A percentile compares a stretch with the other conserved stretches of the same genome.
These are phyloP conservation scores for Jacana jacana DNA, from an alignment of 2,113 vertebrate genomes.

Conservation along the genomic window DNA sequence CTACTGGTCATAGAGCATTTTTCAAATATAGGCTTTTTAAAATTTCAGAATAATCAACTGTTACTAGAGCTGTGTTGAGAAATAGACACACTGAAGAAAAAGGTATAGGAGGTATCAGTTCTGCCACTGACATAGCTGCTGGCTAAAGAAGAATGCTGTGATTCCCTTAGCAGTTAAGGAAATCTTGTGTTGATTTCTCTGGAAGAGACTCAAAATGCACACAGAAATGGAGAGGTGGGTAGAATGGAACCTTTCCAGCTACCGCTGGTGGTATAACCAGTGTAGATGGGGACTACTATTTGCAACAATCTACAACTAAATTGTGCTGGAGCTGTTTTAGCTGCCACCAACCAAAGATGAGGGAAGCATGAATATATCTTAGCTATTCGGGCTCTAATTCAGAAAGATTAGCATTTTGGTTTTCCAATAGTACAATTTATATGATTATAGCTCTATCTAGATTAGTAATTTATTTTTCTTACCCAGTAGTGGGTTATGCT, in stretches of 20 bases:
- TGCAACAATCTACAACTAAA: not conserved
- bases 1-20: not conserved
- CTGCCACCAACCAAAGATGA: not conserved
- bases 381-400: not conserved
- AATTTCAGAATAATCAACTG: not conserved
- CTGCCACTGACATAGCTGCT: not conserved
- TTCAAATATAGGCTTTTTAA: not conserved
- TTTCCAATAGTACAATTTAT: not conserved
- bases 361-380: not conserved
- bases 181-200: not conserved
- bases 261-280: not conserved
- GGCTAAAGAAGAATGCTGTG: not conserved
- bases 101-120: not conserved
- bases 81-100: not conserved
- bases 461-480: not conserved
- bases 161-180: not conserved
- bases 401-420: not conserved
- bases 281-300: not conserved
- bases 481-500: not conserved
- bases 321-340: not conserved
- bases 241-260: not conserved
- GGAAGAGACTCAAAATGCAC: not conserved
- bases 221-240: not conserved
- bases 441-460: not conserved
- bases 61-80: not conserved